phyloP scores from a whole-genome alignment of 2,797 vertebrate genomes.

The Sebastolobus alascanus region DNA sequence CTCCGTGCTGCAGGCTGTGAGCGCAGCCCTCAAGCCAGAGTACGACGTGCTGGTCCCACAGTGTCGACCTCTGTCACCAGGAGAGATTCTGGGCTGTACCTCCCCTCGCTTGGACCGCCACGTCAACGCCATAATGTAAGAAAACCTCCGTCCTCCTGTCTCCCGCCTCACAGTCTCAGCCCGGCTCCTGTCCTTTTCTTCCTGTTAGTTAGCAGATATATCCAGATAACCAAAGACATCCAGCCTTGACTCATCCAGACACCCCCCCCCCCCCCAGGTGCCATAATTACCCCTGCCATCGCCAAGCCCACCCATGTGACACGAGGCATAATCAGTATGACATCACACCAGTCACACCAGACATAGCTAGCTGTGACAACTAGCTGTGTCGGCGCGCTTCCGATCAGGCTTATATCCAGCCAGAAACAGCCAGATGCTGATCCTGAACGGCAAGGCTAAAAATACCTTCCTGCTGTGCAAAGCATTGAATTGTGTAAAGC shows the following conservation, averaged over 20 bases:
- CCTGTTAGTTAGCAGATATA: conserved; percentile 24
- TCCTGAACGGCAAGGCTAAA: conserved; percentile 50
- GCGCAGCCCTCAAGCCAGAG: conserved; percentile 86
- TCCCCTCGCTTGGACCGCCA: conserved; percentile 88
- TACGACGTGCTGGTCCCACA: conserved; percentile 92
- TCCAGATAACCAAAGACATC: conserved; percentile 18
- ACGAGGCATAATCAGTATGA: conserved; percentile 56
- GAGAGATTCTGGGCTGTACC: conserved; percentile 96
- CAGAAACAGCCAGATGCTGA: conserved; percentile 53
- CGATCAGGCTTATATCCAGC: conserved; percentile 35
- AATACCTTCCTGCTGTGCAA: conserved; percentile 49
- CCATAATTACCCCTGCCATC: conserved; percentile 52
- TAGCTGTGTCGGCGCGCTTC: conserved; percentile 29
- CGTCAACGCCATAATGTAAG: conserved; percentile 93
- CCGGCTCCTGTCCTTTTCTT: conserved; percentile 3
- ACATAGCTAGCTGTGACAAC: conserved; percentile 44
- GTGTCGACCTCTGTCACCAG: conserved; percentile 96
- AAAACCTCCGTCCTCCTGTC: conserved; percentile 18
- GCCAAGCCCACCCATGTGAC: conserved; percentile 48
- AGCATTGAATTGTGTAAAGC: conserved; percentile 42
- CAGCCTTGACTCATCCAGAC: conserved; percentile 38
- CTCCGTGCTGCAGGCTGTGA: conserved; percentile 70
- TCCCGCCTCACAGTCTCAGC: neutral
- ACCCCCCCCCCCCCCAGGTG: neutral
- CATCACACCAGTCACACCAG: conserved; percentile 56